These are phyloP conservation scores for Saguinus imperator DNA, from an alignment of 2,113 vertebrate genomes.

Conservation along the genomic window DNA sequence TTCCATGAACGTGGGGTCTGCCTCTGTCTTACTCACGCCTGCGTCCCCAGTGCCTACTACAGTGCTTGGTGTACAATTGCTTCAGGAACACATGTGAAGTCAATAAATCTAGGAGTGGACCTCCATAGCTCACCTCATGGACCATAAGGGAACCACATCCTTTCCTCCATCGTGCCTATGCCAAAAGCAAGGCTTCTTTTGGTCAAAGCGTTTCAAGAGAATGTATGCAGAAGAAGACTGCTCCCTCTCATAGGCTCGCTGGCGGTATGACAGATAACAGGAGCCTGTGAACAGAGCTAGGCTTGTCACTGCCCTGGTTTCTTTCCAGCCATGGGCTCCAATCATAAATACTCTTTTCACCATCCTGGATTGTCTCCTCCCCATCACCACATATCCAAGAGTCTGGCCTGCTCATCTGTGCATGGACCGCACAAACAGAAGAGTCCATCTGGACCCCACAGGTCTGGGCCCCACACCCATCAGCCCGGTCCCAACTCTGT, in stretches of 20 bases:
- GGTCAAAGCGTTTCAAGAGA: background rate
- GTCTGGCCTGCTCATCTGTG: background rate
- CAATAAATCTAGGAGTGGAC: background rate
- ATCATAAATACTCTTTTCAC: background rate
- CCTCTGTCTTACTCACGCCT: background rate
- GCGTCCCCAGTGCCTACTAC: background rate
- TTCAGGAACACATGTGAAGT: background rate
- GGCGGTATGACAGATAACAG: background rate
- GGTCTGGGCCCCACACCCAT: background rate
- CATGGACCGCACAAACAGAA: background rate
- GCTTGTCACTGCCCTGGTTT: background rate
- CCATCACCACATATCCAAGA: background rate
- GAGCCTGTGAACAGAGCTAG: background rate
- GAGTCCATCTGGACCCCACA: background rate
- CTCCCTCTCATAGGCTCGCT: background rate
- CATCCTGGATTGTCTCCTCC: background rate
- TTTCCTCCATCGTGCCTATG: background rate
- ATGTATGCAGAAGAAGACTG: background rate
- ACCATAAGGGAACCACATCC: background rate
- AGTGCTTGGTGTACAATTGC: background rate
- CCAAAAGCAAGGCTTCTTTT: background rate
- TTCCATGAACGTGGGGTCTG: background rate
- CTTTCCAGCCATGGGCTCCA: background rate
- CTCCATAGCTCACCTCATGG: background rate
- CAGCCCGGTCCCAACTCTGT: background rate